phyloP scores from a whole-genome alignment of 2,888 invertebrate species.

The Stenoptilia bipunctidactyla region DNA sequence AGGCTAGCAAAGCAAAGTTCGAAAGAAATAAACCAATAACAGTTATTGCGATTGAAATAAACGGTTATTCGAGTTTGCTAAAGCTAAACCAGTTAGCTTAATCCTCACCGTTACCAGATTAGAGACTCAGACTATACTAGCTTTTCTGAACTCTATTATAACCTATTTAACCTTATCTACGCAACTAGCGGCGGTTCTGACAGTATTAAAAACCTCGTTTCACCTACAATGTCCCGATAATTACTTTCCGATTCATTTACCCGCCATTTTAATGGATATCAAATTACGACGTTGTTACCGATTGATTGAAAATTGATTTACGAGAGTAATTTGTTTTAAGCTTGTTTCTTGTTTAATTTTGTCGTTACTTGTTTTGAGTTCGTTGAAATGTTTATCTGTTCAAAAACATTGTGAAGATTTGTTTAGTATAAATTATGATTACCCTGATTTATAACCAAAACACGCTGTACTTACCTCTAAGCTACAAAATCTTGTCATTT shows the following conservation, averaged over 20 bases:
- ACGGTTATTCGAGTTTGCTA: no score
- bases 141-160: neutral
- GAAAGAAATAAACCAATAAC: no score
- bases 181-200: slow-evolving; percentile 12
- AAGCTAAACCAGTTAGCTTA: no score
- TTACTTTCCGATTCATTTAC: slow-evolving; percentile 20
- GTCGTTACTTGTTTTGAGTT: neutral
- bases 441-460: no score
- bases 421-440: no score
- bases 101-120: neutral
- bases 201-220: slow-evolving; percentile 25
- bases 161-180: slow-evolving; percentile 2
- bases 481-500: no score
- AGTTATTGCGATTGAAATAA: no score
- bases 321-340: slow-evolving; percentile 15
- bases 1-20: no score
- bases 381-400: no score
- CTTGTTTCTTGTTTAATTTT: slow-evolving; percentile 15
- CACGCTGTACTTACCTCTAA: no score
- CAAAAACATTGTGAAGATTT: no score
- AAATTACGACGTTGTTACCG: slow-evolving; percentile 25
- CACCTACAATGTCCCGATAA: slow-evolving; percentile 24
- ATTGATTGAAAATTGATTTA: slow-evolving; percentile 25
- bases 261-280: slow-evolving; percentile 24
- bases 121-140: neutral